Evolutionary conservation across 2,797 vertebrate genomes (phyloP).

Genomic region (Scolopax bukidnonensis): DNA sequence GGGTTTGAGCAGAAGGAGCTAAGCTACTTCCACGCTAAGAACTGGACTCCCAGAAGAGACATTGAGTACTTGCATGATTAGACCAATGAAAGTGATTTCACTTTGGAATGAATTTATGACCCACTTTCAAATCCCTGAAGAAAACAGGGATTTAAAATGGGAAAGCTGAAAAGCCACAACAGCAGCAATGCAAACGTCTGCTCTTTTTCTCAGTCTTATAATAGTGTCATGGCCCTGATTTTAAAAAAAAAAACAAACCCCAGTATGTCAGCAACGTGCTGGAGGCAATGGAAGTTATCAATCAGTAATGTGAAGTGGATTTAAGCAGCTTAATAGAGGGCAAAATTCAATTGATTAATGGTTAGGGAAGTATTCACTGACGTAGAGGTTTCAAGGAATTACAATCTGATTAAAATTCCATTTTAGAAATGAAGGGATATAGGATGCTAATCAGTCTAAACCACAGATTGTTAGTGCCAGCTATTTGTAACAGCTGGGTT

Average conservation of each 20-base stretch:
- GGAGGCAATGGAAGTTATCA: slow-evolving; percentile 65
- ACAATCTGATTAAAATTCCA: slow-evolving; percentile 74
- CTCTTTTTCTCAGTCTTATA: slow-evolving; percentile 28
- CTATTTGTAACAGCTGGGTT: slow-evolving; percentile 57
- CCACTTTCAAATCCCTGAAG: slow-evolving; percentile 70
- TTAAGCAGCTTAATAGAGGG: slow-evolving; percentile 68
- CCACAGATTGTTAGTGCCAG: slow-evolving; percentile 50
- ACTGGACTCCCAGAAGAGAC: slow-evolving; percentile 41
- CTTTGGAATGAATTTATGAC: slow-evolving; percentile 69
- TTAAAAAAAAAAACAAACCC: background rate
- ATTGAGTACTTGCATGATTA: slow-evolving; percentile 53
- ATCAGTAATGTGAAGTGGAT: slow-evolving; percentile 61
- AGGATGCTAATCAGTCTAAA: slow-evolving; percentile 72
- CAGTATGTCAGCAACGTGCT: background rate
- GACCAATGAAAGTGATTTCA: slow-evolving; percentile 64
- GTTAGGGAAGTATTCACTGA: slow-evolving; percentile 54
- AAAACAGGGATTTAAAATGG: slow-evolving; percentile 59
- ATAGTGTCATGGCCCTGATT: slow-evolving; percentile 28
- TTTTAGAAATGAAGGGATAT: slow-evolving; percentile 71
- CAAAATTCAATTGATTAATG: slow-evolving; percentile 72
- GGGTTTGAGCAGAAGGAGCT: background rate
- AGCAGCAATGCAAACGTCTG: slow-evolving; percentile 14
- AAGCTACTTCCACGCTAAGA: slow-evolving; percentile 33
- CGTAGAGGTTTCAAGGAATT: slow-evolving; percentile 60
- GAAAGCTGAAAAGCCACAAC: slow-evolving; percentile 54